Evolutionary conservation across 2,797 vertebrate species (phyloP).

Genomic region (Cuculus canorus): DNA sequence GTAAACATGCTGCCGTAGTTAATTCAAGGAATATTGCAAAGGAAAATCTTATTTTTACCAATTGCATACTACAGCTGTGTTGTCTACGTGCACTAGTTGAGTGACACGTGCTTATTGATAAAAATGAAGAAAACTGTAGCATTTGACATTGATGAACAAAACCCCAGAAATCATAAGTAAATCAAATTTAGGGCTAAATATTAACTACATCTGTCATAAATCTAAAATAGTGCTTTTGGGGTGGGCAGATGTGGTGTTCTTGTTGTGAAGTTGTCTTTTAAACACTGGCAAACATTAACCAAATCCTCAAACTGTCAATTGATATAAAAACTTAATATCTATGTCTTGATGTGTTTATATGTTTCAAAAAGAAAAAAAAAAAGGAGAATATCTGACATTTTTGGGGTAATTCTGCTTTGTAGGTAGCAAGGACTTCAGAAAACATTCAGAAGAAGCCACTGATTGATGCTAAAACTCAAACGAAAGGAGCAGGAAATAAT

Average conservation of each 20-base stretch:
- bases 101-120: not conserved
- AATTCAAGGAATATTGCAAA: not conserved
- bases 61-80: not conserved
- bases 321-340: not conserved
- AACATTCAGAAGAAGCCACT: conserved; percentile 78
- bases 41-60: not conserved
- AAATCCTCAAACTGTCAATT: not conserved
- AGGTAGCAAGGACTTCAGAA: conserved; percentile 70
- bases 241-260: not conserved
- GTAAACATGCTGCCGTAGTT: conserved; percentile 67
- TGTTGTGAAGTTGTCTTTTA: not conserved
- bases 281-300: not conserved
- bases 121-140: not conserved
- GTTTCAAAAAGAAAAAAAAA: not conserved
- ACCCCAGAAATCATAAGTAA: not conserved
- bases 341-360: not conserved
- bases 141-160: not conserved
- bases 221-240: not conserved
- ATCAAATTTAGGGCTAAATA: not conserved
- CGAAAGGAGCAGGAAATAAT: conserved; percentile 58
- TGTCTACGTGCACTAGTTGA: not conserved
- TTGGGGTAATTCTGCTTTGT: conserved; percentile 34
- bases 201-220: not conserved
- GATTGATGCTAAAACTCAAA: conserved; percentile 74
- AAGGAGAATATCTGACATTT: not conserved